A percentile compares a stretch with the other conserved stretches of the same genome.
Evolutionary conservation across 2,113 vertebrate species (phyloP).

Genomic region (Ranitomeya variabilis): DNA sequence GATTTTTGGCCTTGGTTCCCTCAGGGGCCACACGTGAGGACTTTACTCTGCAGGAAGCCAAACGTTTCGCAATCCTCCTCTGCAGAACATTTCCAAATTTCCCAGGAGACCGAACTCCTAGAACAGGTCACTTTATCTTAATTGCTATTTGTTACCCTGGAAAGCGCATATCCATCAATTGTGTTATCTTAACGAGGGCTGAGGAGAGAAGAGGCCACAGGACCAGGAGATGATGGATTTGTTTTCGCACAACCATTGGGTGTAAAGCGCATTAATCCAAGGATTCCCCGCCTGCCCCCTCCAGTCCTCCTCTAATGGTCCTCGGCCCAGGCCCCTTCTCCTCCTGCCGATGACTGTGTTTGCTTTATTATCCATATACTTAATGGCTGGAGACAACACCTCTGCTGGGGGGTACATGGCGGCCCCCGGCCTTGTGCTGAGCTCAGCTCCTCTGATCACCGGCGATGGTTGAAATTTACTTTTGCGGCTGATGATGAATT

Average conservation of each 20-base stretch:
- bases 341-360: background rate
- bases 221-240: constrained; percentile 6
- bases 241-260: constrained; percentile 7
- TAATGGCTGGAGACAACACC: constrained; percentile 34
- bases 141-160: constrained; percentile 15
- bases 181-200: constrained; percentile 35
- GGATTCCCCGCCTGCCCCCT: background rate
- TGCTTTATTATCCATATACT: constrained; percentile 39
- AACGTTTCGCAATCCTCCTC: background rate
- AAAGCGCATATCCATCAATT: constrained; percentile 37
- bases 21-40: background rate
- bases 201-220: background rate
- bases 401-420: background rate
- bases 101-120: background rate
- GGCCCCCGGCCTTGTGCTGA: background rate
- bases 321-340: background rate
- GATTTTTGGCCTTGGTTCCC: background rate
- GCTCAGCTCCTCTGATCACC: background rate
- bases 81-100: background rate
- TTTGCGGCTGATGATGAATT: constrained; percentile 23
- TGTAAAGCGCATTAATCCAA: constrained; percentile 20
- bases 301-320: background rate
- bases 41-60: background rate
- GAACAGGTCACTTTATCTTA: constrained; percentile 33
- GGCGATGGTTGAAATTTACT: background rate